Evolutionary conservation across 30 jellyfish, hydroid and myxozoan species (phyloP).

Genomic region (Cassiopea xamachana): DNA sequence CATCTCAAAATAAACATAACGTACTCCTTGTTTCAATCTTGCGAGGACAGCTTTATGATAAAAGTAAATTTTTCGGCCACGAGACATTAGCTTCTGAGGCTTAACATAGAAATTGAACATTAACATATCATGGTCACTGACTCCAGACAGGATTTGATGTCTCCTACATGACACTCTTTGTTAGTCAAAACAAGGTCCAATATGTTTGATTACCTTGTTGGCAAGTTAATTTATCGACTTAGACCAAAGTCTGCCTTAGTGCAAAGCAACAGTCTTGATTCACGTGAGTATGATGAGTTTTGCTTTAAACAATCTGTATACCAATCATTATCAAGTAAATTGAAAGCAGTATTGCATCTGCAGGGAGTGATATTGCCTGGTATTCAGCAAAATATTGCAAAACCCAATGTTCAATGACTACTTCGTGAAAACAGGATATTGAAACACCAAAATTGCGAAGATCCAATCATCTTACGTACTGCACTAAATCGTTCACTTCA

Average conservation of each 20-base stretch:
- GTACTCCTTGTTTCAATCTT: constrained; percentile 35
- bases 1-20: constrained; percentile 24
- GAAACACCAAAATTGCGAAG: too few species aligned
- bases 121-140: constrained; percentile 46
- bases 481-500: too few species aligned
- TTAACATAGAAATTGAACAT: background rate
- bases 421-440: too few species aligned
- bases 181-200: constrained; percentile 42
- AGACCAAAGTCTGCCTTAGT: constrained; percentile 36
- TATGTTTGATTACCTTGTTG: constrained; percentile 24
- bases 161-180: constrained; percentile 55
- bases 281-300: constrained; percentile 37
- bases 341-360: background rate
- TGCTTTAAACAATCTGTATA: constrained; percentile 6
- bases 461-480: too few species aligned
- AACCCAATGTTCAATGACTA: too few species aligned
- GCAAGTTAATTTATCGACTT: constrained; percentile 36
- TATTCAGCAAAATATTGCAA: too few species aligned
- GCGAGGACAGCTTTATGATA: constrained; percentile 49
- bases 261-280: constrained; percentile 32
- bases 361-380: too few species aligned
- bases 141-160: constrained; percentile 45
- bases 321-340: constrained; percentile 50
- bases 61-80: constrained; percentile 22
- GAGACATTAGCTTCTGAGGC: constrained; percentile 33